Conservation (phyloP, 2,797 vertebrate genomes). For the Apogon hyalosoma region DNA sequence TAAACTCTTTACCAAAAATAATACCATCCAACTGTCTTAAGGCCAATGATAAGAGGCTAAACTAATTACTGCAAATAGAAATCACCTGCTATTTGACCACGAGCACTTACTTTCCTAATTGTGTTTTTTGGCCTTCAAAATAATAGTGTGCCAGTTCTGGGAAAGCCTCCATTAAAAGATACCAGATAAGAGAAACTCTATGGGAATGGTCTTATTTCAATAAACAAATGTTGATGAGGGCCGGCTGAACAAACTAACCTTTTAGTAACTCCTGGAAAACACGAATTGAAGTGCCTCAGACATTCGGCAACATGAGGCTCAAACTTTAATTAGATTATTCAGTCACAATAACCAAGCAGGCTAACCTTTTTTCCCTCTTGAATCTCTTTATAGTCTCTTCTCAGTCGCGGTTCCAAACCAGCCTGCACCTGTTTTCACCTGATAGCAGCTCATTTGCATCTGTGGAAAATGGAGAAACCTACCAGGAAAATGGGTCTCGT, state of each 20-base stretch:
- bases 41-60: background rate
- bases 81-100: slow-evolving; percentile 12
- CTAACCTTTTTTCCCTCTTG: background rate
- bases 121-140: background rate
- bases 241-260: background rate
- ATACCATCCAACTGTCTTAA: background rate
- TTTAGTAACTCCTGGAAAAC: no score
- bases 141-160: background rate
- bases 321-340: rapidly evolving
- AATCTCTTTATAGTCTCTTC: rapidly evolving
- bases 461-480: background rate
- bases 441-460: slow-evolving; percentile 18
- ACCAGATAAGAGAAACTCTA: no score
- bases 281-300: background rate
- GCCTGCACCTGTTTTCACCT: slow-evolving; percentile 48
- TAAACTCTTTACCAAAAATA: background rate
- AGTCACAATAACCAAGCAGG: background rate
- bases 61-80: background rate
- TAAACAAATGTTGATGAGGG: background rate
- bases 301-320: background rate
- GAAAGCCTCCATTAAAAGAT: rapidly evolving
- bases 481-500: slow-evolving; percentile 26
- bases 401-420: background rate
- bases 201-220: no score
- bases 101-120: background rate